Conservation (phyloP, 1,140 invertebrate genomes). For the Drosophila grimshawi region DNA sequence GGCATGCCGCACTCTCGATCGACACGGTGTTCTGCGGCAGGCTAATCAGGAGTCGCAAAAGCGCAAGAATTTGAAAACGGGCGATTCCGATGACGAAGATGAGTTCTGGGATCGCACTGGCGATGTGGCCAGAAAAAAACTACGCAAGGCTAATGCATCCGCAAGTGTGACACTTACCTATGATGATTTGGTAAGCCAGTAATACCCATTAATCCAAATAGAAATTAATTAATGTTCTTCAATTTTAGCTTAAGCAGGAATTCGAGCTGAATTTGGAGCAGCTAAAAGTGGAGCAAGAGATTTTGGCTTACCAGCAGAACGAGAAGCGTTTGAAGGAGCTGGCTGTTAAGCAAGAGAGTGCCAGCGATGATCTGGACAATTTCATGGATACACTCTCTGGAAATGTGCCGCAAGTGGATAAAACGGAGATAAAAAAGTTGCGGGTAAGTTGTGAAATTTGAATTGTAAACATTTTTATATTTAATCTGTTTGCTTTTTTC, state of each 20-base stretch:
- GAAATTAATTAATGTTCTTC: neutral
- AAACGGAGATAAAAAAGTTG: conserved; percentile 85
- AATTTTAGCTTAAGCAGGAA: conserved; percentile 89
- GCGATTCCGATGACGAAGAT: conserved; percentile 97
- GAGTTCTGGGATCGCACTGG: conserved; percentile 98
- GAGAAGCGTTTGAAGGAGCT: conserved; percentile 85
- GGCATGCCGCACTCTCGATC: conserved; percentile 96
- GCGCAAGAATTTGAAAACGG: conserved; percentile 86
- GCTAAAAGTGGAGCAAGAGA: conserved; percentile 86
- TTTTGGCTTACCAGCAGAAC: conserved; percentile 85
- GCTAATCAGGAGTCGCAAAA: conserved; percentile 89
- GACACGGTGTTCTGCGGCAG: conserved; percentile 91
- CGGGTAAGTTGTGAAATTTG: conserved; percentile 78
- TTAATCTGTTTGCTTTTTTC: neutral
- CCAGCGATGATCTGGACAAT: conserved; percentile 87
- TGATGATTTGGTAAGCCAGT: conserved; percentile 88
- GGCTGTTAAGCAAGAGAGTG: conserved; percentile 71
- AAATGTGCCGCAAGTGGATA: conserved; percentile 84
- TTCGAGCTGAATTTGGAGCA: conserved; percentile 87
- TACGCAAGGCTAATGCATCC: conserved; percentile 87
- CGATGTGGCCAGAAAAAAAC: conserved; percentile 94
- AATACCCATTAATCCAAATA: neutral
- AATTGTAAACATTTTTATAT: neutral
- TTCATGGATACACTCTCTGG: conserved; percentile 89
- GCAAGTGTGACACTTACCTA: conserved; percentile 88